Percentiles rank a stretch among this genome's conserved stretches.
Conservation (phyloP, 1,140 invertebrate genomes). For the Monochamus saltuarius region DNA sequence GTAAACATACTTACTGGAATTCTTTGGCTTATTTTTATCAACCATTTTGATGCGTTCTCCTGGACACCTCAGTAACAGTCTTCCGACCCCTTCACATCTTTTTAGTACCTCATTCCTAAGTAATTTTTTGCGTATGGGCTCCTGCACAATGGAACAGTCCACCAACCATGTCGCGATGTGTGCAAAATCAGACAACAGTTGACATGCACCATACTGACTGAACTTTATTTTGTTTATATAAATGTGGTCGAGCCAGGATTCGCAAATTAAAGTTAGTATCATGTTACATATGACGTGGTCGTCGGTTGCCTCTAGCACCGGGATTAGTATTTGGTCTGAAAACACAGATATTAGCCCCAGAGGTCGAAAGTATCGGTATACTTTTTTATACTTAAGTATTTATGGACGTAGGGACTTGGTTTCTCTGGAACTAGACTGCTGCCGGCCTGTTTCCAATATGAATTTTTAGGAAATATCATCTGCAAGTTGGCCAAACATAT, state of each 20-base stretch:
- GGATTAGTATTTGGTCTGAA: slow-evolving; percentile 71
- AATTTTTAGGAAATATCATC: slow-evolving; percentile 70
- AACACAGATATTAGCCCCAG: slow-evolving; percentile 23
- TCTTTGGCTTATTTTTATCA: slow-evolving; percentile 49
- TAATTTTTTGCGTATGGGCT: slow-evolving; percentile 64
- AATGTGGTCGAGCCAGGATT: slow-evolving; percentile 82
- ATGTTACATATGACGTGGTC: slow-evolving; percentile 73
- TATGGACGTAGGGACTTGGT: slow-evolving; percentile 60
- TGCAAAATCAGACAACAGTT: slow-evolving; percentile 73
- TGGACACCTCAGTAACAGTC: slow-evolving; percentile 70
- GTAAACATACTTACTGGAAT: not conserved
- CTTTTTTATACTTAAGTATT: slow-evolving; percentile 61
- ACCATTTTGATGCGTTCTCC: slow-evolving; percentile 73
- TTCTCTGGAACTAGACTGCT: slow-evolving; percentile 48
- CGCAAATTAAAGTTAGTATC: slow-evolving; percentile 76
- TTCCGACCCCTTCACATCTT: slow-evolving; percentile 78
- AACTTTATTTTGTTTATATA: slow-evolving; percentile 79
- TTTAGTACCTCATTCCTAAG: slow-evolving; percentile 73
- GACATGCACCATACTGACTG: slow-evolving; percentile 62
- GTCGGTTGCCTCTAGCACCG: slow-evolving; percentile 70
- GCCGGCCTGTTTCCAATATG: slow-evolving; percentile 61
- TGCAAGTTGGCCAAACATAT: slow-evolving; percentile 73
- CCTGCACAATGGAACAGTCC: slow-evolving; percentile 57
- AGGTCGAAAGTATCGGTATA: not conserved
- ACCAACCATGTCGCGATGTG: slow-evolving; percentile 71